Conservation (phyloP, 2,797 vertebrate species). For the Molossus molossus region DNA sequence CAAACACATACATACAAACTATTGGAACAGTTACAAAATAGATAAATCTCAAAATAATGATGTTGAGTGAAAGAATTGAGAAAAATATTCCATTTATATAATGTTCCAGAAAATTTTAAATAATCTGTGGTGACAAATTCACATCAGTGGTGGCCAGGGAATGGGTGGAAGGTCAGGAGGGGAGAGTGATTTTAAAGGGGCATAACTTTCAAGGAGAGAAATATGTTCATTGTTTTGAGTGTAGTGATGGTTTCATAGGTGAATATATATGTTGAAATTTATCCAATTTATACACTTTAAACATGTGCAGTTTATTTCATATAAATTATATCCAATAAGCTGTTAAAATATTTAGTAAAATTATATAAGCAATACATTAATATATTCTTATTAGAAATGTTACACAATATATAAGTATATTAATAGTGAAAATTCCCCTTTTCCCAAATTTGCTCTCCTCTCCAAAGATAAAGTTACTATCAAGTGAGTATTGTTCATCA, state of each 20-base stretch:
- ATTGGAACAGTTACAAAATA: neutral
- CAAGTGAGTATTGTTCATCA: neutral
- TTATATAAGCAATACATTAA: neutral
- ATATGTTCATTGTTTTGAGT: neutral
- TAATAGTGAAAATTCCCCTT: constrained; percentile 20
- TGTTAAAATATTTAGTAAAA: neutral
- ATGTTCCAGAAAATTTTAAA: neutral
- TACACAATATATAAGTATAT: neutral
- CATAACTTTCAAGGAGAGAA: neutral
- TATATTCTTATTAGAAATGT: neutral
- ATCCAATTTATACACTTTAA: neutral
- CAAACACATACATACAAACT: neutral
- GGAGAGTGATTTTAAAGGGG: neutral
- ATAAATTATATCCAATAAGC: neutral
- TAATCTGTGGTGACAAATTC: neutral
- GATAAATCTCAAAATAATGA: constrained; percentile 3
- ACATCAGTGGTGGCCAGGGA: neutral
- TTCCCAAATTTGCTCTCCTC: neutral
- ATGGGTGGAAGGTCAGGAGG: neutral
- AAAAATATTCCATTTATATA: neutral
- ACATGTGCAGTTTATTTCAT: neutral
- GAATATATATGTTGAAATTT: neutral
- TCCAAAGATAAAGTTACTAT: neutral
- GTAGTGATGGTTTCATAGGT: neutral
- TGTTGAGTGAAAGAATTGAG: neutral